Evolutionary conservation across 1,140 invertebrate species (phyloP).

Genomic region (Chironomus tepperi): DNA sequence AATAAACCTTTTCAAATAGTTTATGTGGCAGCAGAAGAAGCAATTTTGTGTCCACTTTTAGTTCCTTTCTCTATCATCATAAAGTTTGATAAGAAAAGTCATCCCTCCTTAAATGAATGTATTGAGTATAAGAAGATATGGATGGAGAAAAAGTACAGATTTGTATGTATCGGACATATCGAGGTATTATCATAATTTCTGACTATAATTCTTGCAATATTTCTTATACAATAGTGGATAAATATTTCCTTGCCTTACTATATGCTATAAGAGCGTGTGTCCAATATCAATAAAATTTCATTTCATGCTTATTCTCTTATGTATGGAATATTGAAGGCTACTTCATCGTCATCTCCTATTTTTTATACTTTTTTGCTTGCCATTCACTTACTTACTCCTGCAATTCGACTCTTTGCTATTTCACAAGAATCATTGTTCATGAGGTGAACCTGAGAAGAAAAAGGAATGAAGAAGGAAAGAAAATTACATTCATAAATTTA

Average conservation of each 20-base stretch:
- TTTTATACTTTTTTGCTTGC: not conserved
- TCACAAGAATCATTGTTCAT: not conserved
- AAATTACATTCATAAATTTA: constrained; percentile 18
- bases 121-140: not conserved
- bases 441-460: not conserved
- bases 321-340: too few species aligned
- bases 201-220: constrained; percentile 5
- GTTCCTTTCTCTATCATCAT: constrained; percentile 10
- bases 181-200: constrained; percentile 22
- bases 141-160: not conserved
- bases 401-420: not conserved
- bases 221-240: constrained; percentile 9
- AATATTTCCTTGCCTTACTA: not conserved
- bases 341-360: not conserved
- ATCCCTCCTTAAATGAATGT: not conserved
- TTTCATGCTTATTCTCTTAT: not conserved
- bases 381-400: not conserved
- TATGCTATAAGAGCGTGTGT: not conserved
- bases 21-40: not conserved
- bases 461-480: not conserved
- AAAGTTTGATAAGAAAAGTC: constrained; percentile 22
- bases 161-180: constrained; percentile 16
- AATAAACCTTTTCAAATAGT: not conserved
- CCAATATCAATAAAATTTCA: constrained; percentile 23
- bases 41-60: too few species aligned